phyloP scores from a whole-genome alignment of 2,113 vertebrate species.

The Pseudopodoces humilis region DNA sequence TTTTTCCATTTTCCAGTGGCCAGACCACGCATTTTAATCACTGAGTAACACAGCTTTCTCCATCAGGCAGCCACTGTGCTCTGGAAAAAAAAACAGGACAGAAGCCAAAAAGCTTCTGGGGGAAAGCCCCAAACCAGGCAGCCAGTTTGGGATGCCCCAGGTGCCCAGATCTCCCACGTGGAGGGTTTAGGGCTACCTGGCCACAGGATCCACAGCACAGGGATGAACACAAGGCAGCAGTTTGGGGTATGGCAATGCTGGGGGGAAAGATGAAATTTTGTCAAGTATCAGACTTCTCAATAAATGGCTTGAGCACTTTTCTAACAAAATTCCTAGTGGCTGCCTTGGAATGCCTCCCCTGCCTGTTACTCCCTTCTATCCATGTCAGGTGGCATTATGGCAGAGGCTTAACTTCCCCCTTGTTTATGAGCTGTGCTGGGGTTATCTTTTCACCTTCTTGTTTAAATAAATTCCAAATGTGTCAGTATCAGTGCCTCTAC shows the following conservation, averaged over 20 bases:
- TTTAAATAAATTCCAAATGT: slow-evolving; percentile 77
- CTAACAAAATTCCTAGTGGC: not conserved
- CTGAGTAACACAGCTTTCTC: not conserved
- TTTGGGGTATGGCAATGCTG: not conserved
- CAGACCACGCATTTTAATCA: slow-evolving; percentile 7
- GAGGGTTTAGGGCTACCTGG: not conserved
- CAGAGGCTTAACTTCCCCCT: slow-evolving; percentile 56
- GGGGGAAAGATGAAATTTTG: not conserved
- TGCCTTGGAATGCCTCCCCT: not conserved
- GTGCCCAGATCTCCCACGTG: not conserved
- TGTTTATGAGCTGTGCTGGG: slow-evolving; percentile 62
- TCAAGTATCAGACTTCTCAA: not conserved
- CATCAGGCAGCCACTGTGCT: not conserved
- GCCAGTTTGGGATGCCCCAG: not conserved
- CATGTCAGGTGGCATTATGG: slow-evolving; percentile 21
- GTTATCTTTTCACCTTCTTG: slow-evolving; percentile 73
- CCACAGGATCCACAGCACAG: not conserved
- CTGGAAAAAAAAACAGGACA: not conserved
- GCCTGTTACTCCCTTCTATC: not conserved
- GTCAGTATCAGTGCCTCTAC: slow-evolving; percentile 76
- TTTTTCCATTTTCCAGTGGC: slow-evolving; percentile 22
- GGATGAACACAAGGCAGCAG: rapidly evolving
- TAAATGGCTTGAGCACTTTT: slow-evolving; percentile 8
- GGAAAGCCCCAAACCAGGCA: not conserved
- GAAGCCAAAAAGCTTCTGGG: not conserved